Evolutionary conservation across 2,113 vertebrate genomes (phyloP), one percentile per base, ranked within the genome.

Genomic region (Xenus cinereus): DNA sequence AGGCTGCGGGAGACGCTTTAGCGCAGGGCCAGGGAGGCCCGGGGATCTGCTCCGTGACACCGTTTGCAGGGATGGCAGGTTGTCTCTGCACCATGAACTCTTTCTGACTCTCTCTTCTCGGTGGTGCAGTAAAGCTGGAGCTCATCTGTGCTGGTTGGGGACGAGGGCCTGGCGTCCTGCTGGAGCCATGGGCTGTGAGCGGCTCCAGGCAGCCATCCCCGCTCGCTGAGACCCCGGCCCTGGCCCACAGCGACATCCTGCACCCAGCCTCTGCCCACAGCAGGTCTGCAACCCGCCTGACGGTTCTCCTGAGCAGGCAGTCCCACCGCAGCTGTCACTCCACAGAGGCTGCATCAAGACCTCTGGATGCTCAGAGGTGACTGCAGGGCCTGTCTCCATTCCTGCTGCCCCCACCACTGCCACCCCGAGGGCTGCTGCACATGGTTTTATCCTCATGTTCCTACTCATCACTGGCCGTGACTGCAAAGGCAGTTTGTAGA

Each of bases 231-330:
- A 69, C 7, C 26, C 26, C 19, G 46, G n/a, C n/a, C 75, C 62
- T 1, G 1, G 39, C 16, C n/a, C 28, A 33, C 0, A 2, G 9
- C 19, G 6, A 39, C 3, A 1, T n/a, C 48, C 41, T 1, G 4
- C 56, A 20, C 33, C 4, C 28, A 71, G 75, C 4, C 2, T 28
- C 57, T 39, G 33, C 56, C 48, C 28, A 7, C 24, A 45, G 39
- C 51, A 41, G 28, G 28, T 63, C 33, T 79, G 66, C 28, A 50
- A 10, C 53, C 24, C 0, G 1, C 16, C 1, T 1, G 15, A 3
- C 19, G 6, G 12, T 15, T 48, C 35, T 67, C 19, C 30, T 27
- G 41, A 56, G 33, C 41, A 33, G 48, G 48, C 39, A 30, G 30
- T 51, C 41, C 60, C 51, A 20, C 53, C 4, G 1, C 10, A 24